phyloP scores from a whole-genome alignment of 1,140 invertebrate species.

The Drosophila paulistorum region DNA sequence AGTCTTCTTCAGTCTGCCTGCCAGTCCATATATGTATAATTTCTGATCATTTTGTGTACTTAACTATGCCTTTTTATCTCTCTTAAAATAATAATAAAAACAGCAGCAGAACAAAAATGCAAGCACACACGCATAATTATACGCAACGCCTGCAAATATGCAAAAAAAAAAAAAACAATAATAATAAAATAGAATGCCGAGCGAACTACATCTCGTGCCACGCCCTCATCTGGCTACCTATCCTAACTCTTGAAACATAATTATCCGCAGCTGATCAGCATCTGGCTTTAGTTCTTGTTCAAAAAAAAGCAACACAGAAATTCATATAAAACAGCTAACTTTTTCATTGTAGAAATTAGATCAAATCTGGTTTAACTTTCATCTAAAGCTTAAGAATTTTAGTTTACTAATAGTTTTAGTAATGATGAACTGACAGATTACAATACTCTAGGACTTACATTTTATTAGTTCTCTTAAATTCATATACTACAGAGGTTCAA shows the following conservation, averaged over 20 bases:
- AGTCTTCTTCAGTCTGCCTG: constrained; percentile 40
- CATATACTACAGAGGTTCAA: too few species aligned
- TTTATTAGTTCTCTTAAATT: too few species aligned
- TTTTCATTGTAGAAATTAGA: not conserved
- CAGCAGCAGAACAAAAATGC: constrained; percentile 43
- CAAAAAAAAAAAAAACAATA: constrained; percentile 6
- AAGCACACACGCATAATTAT: constrained; percentile 45
- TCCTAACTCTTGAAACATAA: constrained; percentile 60
- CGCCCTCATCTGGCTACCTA: constrained; percentile 20
- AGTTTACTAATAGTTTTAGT: too few species aligned
- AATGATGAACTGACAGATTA: too few species aligned
- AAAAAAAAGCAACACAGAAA: not conserved
- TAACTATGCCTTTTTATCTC: constrained; percentile 56
- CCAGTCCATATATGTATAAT: constrained; percentile 65
- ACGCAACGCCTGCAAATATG: constrained; percentile 46
- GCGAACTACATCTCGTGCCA: constrained; percentile 20
- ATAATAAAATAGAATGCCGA: not conserved
- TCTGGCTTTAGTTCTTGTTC: constrained; percentile 24
- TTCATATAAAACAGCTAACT: not conserved
- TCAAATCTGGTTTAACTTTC: too few species aligned
- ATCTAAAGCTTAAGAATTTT: too few species aligned
- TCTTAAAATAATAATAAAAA: not conserved
- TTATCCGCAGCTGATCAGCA: constrained; percentile 54
- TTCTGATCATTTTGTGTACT: constrained; percentile 80
- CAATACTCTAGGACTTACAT: too few species aligned